Evolutionary conservation across 2,888 invertebrate genomes (phyloP), one percentile per base, ranked within the genome.

Genomic region (Zaprionus obscuricornis): DNA sequence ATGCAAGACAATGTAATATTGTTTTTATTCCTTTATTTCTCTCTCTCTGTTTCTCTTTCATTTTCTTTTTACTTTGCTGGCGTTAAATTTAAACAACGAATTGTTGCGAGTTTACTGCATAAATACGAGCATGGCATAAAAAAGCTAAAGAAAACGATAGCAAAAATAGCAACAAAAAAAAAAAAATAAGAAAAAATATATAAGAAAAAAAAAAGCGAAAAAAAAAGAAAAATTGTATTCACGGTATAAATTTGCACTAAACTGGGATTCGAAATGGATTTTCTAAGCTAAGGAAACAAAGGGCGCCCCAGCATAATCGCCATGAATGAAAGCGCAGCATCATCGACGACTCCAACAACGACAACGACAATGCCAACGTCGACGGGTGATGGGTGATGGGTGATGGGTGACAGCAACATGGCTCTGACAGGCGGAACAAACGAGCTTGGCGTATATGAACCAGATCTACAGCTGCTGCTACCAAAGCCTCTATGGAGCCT

Each of bases 231-330:
- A 47, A 51, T 49, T 58, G 65, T 62, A 63, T 68, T 64, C 74
- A 71, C 45, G 65, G 81, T 64, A 86, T 86, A 84, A 86, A 84
- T 86, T 86, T 79, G 59, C 83, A 77, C 85, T 86, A 84, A 84
- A 86, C 84, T 85, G 76, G 84, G 81, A 83, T 83, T 85, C 59
- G 62, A 65, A 86, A 74, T 72, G 82, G 85, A 86, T 82, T 85
- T 77, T 66, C 72, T 69, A 70, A 73, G 77, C 77, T 64, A 69
- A 52, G 64, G 51, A 46, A 79, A 75, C 85, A 81, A 81, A 85
- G 75, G 86, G 81, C 57, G 49, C 49, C 49, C 49, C 40, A 63
- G 66, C 82, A 81, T 81, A 81, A 81, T 81, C 81, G 81, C 86
- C 66, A 59, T 81, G 84, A 83, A 79, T 76, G 78, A 78, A 78